Conservation (phyloP, 30 jellyfish, hydroid and myxozoan species). For the Chrysaora quinquecirrha region DNA sequence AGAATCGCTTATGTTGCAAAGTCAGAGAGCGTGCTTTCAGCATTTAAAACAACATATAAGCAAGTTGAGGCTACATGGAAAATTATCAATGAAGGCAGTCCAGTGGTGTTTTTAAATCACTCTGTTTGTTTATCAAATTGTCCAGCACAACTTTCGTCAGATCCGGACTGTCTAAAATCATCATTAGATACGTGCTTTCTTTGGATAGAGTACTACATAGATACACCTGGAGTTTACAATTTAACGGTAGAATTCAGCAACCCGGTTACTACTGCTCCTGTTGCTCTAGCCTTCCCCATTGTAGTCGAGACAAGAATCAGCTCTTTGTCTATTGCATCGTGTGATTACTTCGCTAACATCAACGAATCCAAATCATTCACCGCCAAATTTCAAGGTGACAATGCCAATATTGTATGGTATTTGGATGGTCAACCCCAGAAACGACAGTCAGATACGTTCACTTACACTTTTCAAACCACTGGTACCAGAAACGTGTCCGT, state of each 20-base stretch:
- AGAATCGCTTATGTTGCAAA: not conserved
- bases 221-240: not conserved
- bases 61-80: constrained; percentile 28
- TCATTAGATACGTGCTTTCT: not conserved
- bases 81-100: not conserved
- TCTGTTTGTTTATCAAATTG: constrained; percentile 18
- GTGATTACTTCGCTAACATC: not conserved
- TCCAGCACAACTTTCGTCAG: not conserved
- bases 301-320: not conserved
- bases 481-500: constrained; percentile 23
- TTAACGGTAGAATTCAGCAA: not conserved
- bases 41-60: constrained; percentile 19
- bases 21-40: not conserved
- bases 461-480: not conserved
- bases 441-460: not conserved
- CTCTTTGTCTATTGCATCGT: not conserved
- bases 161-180: not conserved
- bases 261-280: not conserved
- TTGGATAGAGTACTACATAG: not conserved
- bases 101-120: not conserved
- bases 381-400: constrained; percentile 10
- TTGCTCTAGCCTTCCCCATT: not conserved
- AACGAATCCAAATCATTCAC: not conserved
- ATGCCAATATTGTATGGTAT: constrained; percentile 9
- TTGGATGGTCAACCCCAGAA: not conserved